Evolutionary conservation across 2,888 invertebrate genomes (phyloP), one percentile per base, ranked within the genome.

Genomic region (Diabrotica balteata): DNA sequence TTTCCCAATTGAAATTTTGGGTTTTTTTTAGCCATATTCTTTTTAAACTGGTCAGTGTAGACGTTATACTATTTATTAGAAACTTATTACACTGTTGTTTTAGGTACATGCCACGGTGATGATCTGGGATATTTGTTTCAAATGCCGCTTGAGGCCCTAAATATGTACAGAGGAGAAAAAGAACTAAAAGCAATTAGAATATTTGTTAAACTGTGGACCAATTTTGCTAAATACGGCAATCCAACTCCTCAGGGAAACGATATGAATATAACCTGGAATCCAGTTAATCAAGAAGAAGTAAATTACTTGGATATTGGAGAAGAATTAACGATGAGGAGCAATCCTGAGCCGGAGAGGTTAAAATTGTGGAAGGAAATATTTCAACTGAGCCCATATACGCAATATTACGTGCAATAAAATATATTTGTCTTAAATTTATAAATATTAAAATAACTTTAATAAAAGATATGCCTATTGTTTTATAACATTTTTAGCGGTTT

Each of bases 251-350:
- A 69, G n/a, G 59, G 53, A 43, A 17, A 68, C 8, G 57, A 73
- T 17, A 55, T 64, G 17, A 55, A 69, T 7, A 22, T 66, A 7
- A 79, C 79, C 78, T 72, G 76, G 67, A 77, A 79, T 1, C 72
- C 75, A 4, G 65, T 68, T 11, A 61, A 69, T 7, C 69, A 74
- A 45, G 47, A 73, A 7, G 47, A 54, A 52, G 63, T 78, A n/a
- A 66, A 81, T 61, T 79, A 71, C 61, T 69, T 82, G 22, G 77
- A 80, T 63, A 81, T 82, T 54, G 78, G 75, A 17, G 71, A 73
- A 22, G 69, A 79, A 17, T 62, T 80, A 8, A 70, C 55, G 5
- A 47, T 71, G 55, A 70, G 69, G 10, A 66, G 67, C 2, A 73
- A 78, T 71, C 79, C 80, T 7, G 80, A 80, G 43, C 57, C 46